phyloP scores from a whole-genome alignment of 2,888 invertebrate species.

The Agrochola lychnidis region DNA sequence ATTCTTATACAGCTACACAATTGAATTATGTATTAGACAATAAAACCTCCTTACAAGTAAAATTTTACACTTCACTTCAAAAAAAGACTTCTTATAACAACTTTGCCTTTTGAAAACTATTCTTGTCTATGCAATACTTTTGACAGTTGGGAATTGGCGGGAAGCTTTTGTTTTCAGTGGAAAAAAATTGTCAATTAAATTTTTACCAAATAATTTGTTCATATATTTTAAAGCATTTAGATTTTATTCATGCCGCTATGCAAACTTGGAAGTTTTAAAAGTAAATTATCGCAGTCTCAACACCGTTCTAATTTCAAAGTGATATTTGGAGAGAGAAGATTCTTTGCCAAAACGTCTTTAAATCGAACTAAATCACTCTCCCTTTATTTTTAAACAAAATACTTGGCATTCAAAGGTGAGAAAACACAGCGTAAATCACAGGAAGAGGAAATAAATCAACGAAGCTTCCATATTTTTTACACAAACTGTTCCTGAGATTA shows the following conservation, averaged over 20 bases:
- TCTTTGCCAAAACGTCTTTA: slow-evolving; percentile 6
- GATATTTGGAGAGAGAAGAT: not conserved
- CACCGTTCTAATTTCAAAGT: not conserved
- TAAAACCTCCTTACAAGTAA: slow-evolving; percentile 55
- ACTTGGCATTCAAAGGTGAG: slow-evolving; percentile 65
- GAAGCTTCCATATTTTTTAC: slow-evolving; percentile 58
- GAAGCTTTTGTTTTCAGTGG: slow-evolving; percentile 58
- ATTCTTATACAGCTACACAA: slow-evolving; percentile 52
- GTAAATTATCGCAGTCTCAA: not conserved
- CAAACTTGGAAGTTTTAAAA: too few relatives aligned
- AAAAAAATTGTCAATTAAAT: slow-evolving; percentile 8
- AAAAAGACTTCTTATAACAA: slow-evolving; percentile 29
- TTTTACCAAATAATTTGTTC: not conserved
- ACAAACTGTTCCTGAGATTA: slow-evolving; percentile 51
- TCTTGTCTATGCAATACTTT: slow-evolving; percentile 54
- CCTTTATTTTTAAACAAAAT: slow-evolving; percentile 28
- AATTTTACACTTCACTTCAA: slow-evolving; percentile 32
- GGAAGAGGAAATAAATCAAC: slow-evolving; percentile 68
- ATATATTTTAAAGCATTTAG: too few relatives aligned
- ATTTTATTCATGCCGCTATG: too few relatives aligned
- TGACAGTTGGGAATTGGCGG: slow-evolving; percentile 63
- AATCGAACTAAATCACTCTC: slow-evolving; percentile 43
- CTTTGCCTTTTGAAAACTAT: slow-evolving; percentile 43
- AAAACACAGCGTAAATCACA: slow-evolving; percentile 70
- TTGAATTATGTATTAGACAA: slow-evolving; percentile 62